Evolutionary conservation across 2,113 vertebrate genomes (phyloP).

Genomic region (Ranitomeya imitator): DNA sequence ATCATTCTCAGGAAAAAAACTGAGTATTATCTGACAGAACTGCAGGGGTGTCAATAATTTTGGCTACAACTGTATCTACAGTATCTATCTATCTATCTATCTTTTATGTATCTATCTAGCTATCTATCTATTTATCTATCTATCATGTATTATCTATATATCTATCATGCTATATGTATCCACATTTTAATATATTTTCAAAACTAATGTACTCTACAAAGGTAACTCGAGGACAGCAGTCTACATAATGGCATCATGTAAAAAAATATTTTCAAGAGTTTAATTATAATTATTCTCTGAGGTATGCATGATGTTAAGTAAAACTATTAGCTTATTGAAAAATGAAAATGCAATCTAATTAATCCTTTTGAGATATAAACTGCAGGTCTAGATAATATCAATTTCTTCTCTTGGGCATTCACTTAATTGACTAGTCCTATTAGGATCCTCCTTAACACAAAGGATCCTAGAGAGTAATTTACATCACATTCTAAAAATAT

Average conservation of each 20-base stretch:
- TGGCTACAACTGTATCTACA: too few species aligned
- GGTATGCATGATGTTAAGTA: not conserved
- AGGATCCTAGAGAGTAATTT: not conserved
- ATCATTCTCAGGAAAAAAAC: too few species aligned
- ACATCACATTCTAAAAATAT: conserved; percentile 1
- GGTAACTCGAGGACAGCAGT: conserved; percentile 15
- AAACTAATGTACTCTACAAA: not conserved
- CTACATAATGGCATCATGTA: not conserved
- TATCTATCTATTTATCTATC: too few species aligned
- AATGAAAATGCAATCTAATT: not conserved
- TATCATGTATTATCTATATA: too few species aligned
- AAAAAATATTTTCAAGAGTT: not conserved
- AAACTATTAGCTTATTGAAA: not conserved
- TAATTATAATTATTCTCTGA: conserved; percentile 21
- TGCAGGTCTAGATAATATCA: not conserved
- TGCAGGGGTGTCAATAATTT: too few species aligned
- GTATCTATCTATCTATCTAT: too few species aligned
- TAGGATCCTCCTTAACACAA: not conserved
- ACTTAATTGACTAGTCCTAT: not conserved
- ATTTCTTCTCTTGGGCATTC: not conserved
- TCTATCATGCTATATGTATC: not conserved
- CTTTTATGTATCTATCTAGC: too few species aligned
- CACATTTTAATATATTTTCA: not conserved
- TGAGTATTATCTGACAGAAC: too few species aligned
- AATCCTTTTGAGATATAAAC: not conserved